phyloP scores from a whole-genome alignment of 2,888 invertebrate genomes.

The Callyntrura sp. region DNA sequence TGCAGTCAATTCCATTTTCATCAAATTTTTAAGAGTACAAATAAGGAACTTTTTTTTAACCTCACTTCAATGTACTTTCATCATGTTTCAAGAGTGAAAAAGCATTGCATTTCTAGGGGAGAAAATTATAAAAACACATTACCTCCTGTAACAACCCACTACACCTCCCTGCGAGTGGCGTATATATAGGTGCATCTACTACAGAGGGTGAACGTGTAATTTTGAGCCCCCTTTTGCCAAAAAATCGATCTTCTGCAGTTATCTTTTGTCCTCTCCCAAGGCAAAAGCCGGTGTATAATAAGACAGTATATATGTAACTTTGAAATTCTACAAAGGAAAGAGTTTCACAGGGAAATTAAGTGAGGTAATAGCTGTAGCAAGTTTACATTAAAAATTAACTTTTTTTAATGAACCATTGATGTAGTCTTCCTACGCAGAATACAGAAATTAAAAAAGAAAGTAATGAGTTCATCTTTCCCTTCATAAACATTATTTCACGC shows the following conservation, averaged over 20 bases:
- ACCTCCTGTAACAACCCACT: too few relatives aligned
- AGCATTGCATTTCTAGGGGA: too few relatives aligned
- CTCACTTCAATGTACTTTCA: neutral
- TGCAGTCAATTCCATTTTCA: neutral
- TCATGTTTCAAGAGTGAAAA: neutral
- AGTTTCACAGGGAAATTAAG: neutral
- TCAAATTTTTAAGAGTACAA: neutral
- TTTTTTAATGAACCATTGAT: neutral
- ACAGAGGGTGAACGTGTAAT: too few relatives aligned
- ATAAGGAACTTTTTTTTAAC: neutral
- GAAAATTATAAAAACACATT: neutral
- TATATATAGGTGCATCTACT: too few relatives aligned
- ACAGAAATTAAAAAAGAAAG: neutral
- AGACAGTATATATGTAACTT: too few relatives aligned
- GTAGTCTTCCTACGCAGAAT: neutral
- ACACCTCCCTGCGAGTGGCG: too few relatives aligned
- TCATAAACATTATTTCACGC: neutral
- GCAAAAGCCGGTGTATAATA: too few relatives aligned
- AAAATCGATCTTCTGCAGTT: too few relatives aligned
- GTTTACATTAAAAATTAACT: neutral
- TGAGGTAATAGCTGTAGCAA: neutral
- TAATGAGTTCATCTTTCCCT: conserved; percentile 1
- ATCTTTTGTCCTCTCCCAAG: too few relatives aligned
- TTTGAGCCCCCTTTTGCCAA: too few relatives aligned
- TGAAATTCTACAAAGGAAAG: too few relatives aligned